These are phyloP conservation scores for Grapholita molesta DNA, from an alignment of 1,140 invertebrate species.

Conservation along the genomic window DNA sequence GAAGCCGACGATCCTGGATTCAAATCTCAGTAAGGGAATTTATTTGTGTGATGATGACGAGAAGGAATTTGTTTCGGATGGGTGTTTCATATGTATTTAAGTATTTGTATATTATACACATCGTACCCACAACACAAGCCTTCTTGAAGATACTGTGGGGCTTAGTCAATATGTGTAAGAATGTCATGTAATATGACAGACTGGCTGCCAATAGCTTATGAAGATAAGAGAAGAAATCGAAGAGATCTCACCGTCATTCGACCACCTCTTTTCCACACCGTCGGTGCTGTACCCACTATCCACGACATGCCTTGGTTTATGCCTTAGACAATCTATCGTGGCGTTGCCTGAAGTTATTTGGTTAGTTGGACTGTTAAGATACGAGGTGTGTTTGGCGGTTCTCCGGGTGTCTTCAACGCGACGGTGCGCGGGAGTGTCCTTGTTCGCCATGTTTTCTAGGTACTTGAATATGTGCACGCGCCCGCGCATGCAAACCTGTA, in stretches of 20 bases:
- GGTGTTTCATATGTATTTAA: too few relatives aligned
- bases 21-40: too few relatives aligned
- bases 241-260: constrained; percentile 86
- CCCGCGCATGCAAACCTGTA: constrained; percentile 92
- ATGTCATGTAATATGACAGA: too few relatives aligned
- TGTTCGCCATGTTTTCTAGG: constrained; percentile 91
- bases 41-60: too few relatives aligned
- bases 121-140: too few relatives aligned
- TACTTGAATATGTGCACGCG: constrained; percentile 97
- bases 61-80: too few relatives aligned
- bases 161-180: too few relatives aligned
- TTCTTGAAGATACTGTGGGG: too few relatives aligned
- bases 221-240: too few relatives aligned
- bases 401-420: constrained; percentile 74
- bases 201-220: too few relatives aligned
- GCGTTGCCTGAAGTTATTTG: constrained; percentile 75
- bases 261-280: constrained; percentile 91
- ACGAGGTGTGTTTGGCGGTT: constrained; percentile 65
- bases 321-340: constrained; percentile 74
- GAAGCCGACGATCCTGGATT: too few relatives aligned
- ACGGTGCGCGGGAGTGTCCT: constrained; percentile 78
- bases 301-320: constrained; percentile 85
- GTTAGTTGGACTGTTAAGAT: constrained; percentile 60
- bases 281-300: constrained; percentile 94
- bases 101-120: too few relatives aligned